Conservation (phyloP, 2,888 invertebrate species). For the Noctua pronuba region DNA sequence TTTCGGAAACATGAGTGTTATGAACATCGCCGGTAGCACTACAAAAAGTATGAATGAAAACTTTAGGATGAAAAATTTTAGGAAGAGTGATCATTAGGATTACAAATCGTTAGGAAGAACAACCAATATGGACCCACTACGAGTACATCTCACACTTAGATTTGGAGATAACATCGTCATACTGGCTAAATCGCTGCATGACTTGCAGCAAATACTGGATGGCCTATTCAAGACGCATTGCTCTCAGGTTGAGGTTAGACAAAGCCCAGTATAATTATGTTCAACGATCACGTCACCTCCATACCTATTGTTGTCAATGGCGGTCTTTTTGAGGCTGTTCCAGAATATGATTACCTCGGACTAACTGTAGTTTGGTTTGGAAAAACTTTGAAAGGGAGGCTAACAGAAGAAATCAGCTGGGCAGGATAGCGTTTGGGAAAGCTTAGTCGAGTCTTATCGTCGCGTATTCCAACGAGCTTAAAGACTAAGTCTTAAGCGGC, state of each 20-base stretch:
- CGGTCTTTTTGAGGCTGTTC: background rate
- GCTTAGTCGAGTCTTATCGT: background rate
- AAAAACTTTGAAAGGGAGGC: too few relatives aligned
- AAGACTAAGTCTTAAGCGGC: background rate
- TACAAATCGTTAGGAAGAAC: too few relatives aligned
- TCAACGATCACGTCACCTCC: background rate
- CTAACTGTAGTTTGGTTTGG: background rate
- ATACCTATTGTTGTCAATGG: background rate
- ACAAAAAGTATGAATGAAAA: too few relatives aligned
- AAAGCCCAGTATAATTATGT: background rate
- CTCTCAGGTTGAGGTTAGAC: background rate
- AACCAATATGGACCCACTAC: too few relatives aligned
- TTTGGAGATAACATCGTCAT: too few relatives aligned
- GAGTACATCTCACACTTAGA: too few relatives aligned
- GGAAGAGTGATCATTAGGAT: too few relatives aligned
- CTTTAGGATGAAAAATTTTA: too few relatives aligned
- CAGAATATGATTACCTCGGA: background rate
- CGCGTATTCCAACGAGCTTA: background rate
- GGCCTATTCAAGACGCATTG: background rate
- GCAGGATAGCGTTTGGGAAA: too few relatives aligned
- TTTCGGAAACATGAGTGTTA: too few relatives aligned
- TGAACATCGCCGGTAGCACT: too few relatives aligned
- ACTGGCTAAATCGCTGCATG: background rate
- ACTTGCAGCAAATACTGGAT: background rate
- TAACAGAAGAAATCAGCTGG: too few relatives aligned